phyloP scores from a whole-genome alignment of 2,113 vertebrate species.

The Reinhardtius hippoglossoides region DNA sequence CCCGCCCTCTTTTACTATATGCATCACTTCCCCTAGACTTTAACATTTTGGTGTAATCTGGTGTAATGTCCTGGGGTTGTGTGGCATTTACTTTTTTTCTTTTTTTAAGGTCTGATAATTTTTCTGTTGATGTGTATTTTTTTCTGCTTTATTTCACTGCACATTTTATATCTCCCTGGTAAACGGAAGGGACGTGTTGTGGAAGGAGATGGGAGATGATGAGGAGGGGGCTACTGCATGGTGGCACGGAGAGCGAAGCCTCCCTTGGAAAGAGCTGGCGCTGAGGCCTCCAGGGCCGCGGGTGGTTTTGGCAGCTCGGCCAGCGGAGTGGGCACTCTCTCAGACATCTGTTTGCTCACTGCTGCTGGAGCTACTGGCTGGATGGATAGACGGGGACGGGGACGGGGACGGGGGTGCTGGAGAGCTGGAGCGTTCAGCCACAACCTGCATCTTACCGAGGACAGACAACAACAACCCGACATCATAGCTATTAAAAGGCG shows the following conservation, averaged over 20 bases:
- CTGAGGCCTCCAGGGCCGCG: constrained; percentile 78
- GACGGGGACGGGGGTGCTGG: constrained; percentile 18
- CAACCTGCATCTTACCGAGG: constrained; percentile 64
- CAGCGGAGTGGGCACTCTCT: constrained; percentile 83
- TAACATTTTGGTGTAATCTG: constrained; percentile 58
- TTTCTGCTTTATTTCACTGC: constrained; percentile 35
- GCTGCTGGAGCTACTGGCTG: constrained; percentile 80
- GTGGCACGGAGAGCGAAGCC: constrained; percentile 63
- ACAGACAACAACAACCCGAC: constrained; percentile 33
- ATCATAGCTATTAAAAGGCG: constrained; percentile 22
- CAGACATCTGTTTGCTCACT: constrained; percentile 88
- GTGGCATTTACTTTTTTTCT: constrained; percentile 53
- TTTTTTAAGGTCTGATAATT: not conserved
- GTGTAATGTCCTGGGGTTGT: constrained; percentile 66
- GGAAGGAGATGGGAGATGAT: constrained; percentile 23
- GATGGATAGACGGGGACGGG: constrained; percentile 16
- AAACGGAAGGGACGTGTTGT: constrained; percentile 35
- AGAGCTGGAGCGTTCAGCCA: constrained; percentile 65
- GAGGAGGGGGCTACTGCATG: constrained; percentile 34
- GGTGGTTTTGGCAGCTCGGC: constrained; percentile 82
- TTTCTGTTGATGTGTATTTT: not conserved
- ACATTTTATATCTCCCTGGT: constrained; percentile 49
- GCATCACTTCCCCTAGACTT: constrained; percentile 54
- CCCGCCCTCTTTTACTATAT: constrained; percentile 62
- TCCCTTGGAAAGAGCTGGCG: constrained; percentile 78